Evolutionary conservation across 2,888 invertebrate genomes (phyloP).

Genomic region (Vanessa cardui): DNA sequence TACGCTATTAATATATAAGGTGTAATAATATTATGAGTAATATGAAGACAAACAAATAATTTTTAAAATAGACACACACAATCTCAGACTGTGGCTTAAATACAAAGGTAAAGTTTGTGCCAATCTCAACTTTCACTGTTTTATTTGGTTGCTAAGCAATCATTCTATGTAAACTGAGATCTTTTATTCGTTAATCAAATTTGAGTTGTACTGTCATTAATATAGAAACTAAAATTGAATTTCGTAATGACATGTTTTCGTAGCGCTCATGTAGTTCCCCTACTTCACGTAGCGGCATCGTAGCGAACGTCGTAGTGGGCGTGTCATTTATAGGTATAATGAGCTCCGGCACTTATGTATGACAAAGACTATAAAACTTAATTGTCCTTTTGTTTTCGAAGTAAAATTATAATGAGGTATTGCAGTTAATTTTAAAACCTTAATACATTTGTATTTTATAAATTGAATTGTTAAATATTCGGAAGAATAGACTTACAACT

Average conservation of each 20-base stretch:
- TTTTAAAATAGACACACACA: too few relatives aligned
- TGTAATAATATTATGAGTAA: too few relatives aligned
- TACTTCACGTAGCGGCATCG: slow-evolving; percentile 18
- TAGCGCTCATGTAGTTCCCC: slow-evolving; percentile 9
- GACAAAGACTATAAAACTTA: background rate
- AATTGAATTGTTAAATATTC: too few relatives aligned
- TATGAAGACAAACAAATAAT: too few relatives aligned
- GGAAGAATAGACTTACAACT: too few relatives aligned
- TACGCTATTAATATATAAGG: too few relatives aligned
- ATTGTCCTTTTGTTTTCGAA: background rate
- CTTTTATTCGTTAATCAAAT: slow-evolving; percentile 14
- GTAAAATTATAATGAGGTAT: background rate
- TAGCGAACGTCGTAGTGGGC: slow-evolving; percentile 31
- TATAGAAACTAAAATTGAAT: slow-evolving; percentile 21
- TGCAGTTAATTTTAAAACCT: background rate
- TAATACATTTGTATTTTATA: too few relatives aligned
- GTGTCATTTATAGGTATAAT: slow-evolving; percentile 17
- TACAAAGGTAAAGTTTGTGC: background rate
- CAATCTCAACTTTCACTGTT: slow-evolving; percentile 3
- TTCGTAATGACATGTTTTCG: slow-evolving; percentile 5
- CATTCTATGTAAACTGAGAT: slow-evolving; percentile 25
- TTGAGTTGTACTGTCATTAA: background rate
- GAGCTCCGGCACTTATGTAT: background rate
- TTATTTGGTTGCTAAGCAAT: slow-evolving; percentile 33
- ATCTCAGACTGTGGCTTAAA: too few relatives aligned